These are phyloP conservation scores for Drosophila chauvacae DNA, from an alignment of 1,140 invertebrate species.

Conservation along the genomic window DNA sequence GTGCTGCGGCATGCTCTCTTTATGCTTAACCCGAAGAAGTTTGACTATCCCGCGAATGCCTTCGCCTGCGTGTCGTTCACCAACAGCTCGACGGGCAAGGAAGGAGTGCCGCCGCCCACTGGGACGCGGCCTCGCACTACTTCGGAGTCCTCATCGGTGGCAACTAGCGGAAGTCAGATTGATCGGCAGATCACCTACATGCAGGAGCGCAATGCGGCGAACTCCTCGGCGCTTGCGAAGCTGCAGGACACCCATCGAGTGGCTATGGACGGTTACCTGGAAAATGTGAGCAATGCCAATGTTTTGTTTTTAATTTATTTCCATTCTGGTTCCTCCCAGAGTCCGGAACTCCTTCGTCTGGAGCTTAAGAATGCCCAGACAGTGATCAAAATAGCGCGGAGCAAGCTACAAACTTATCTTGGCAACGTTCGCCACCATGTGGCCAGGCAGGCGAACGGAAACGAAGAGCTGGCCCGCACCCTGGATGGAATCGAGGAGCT, in stretches of 20 bases:
- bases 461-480: constrained; percentile 76
- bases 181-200: constrained; percentile 70
- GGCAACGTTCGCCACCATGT: constrained; percentile 75
- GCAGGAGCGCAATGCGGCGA: constrained; percentile 69
- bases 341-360: constrained; percentile 79
- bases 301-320: neutral
- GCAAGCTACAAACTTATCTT: constrained; percentile 84
- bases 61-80: constrained; percentile 71
- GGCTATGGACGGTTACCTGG: constrained; percentile 74
- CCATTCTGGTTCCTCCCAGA: constrained; percentile 48
- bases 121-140: constrained; percentile 33
- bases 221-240: constrained; percentile 60
- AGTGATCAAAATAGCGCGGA: constrained; percentile 82
- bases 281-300: constrained; percentile 52
- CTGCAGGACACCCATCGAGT: constrained; percentile 54
- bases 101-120: constrained; percentile 6
- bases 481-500: constrained; percentile 85
- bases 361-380: constrained; percentile 84
- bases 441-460: constrained; percentile 49
- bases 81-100: constrained; percentile 7
- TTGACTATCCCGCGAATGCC: constrained; percentile 75
- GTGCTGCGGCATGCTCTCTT: constrained; percentile 88
- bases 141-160: constrained; percentile 43
- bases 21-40: constrained; percentile 86
- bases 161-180: constrained; percentile 39